These are phyloP conservation scores for Manduca sexta DNA, from an alignment of 1,140 invertebrate genomes.

Conservation along the genomic window DNA sequence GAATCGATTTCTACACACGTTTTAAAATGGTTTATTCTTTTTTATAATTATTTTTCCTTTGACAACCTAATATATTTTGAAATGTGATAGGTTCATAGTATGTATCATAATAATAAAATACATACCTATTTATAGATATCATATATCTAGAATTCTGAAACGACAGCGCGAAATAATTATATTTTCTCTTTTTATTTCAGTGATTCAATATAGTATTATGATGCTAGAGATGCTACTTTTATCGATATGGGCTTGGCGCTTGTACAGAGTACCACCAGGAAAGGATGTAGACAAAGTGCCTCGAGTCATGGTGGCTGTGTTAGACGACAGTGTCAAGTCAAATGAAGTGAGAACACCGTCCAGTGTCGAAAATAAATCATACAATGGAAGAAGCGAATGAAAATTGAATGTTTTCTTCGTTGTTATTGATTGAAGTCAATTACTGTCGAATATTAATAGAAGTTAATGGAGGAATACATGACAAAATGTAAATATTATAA, in stretches of 20 bases:
- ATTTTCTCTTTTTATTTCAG: slow-evolving; percentile 60
- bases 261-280: slow-evolving; percentile 71
- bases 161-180: no score
- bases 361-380: slow-evolving; percentile 33
- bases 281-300: slow-evolving; percentile 41
- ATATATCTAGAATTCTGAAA: no score
- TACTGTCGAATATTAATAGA: neutral
- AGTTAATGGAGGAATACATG: neutral
- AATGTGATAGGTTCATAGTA: no score
- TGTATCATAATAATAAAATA: no score
- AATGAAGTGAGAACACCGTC: slow-evolving; percentile 57
- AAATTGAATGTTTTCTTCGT: neutral
- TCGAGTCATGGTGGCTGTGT: slow-evolving; percentile 40
- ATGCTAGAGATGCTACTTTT: slow-evolving; percentile 76
- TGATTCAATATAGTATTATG: slow-evolving; percentile 75
- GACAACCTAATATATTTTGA: no score
- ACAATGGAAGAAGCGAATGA: slow-evolving; percentile 13
- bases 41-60: no score
- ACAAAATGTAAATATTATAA: neutral
- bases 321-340: slow-evolving; percentile 37
- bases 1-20: no score
- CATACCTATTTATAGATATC: no score
- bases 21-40: no score
- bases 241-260: slow-evolving; percentile 68
- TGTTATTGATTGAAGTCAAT: slow-evolving; percentile 6